Percentiles rank a stretch among this genome's conserved stretches.
These are phyloP conservation scores for Myodes glareolus DNA, from an alignment of 2,113 vertebrate genomes.

Conservation along the genomic window DNA sequence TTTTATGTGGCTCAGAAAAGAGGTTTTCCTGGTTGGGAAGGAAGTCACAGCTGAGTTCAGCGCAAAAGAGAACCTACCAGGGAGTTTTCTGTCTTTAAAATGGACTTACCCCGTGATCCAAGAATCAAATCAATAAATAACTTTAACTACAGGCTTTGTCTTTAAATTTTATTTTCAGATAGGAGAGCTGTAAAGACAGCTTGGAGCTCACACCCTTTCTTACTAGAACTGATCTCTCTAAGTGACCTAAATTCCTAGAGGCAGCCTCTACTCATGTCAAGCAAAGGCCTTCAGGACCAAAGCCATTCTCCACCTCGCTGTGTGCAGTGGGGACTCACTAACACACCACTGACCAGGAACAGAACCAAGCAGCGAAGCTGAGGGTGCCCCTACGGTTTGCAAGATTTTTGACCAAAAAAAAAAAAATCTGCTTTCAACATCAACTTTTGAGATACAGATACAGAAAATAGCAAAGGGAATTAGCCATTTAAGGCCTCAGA, in stretches of 20 bases:
- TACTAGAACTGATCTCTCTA: neutral
- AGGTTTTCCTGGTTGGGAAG: conserved; percentile 85
- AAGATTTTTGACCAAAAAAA: neutral
- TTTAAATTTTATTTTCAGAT: conserved; percentile 14
- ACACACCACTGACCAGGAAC: neutral
- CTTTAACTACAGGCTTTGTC: neutral
- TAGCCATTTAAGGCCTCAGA: neutral
- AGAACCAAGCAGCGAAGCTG: neutral
- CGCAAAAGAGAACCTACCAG: conserved; percentile 37
- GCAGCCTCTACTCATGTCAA: neutral
- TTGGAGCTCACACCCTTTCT: conserved; percentile 1
- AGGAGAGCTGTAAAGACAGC: conserved; percentile 25
- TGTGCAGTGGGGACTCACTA: neutral
- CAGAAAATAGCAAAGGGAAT: neutral
- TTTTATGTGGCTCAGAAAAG: conserved; percentile 83
- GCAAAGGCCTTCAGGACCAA: neutral
- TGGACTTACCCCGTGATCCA: neutral
- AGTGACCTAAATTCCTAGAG: neutral
- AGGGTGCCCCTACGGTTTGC: neutral
- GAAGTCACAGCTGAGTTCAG: conserved; percentile 55
- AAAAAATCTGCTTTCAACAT: conserved; percentile 18
- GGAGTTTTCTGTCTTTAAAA: neutral
- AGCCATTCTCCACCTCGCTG: neutral
- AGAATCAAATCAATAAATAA: neutral
- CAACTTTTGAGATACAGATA: neutral